These are phyloP conservation scores for Danaus plexippus DNA, from an alignment of 1,140 invertebrate species.

Conservation along the genomic window DNA sequence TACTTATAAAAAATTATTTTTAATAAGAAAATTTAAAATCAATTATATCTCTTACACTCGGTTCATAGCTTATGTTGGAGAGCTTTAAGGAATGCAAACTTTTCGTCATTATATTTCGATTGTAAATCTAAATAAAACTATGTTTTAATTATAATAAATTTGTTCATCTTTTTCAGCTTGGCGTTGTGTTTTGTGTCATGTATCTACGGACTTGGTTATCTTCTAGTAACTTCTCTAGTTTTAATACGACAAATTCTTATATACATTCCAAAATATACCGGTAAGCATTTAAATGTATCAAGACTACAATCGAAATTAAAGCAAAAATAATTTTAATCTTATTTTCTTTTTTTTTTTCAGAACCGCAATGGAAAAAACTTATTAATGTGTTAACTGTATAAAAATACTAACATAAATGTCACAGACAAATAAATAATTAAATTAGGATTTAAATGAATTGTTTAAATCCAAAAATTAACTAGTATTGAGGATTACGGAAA, in stretches of 20 bases:
- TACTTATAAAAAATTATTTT: too few species aligned
- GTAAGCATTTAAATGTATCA: constrained; percentile 31
- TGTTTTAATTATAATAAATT: constrained; percentile 6
- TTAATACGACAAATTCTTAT: constrained; percentile 48
- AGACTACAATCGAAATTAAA: too few species aligned
- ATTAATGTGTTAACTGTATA: constrained; percentile 37
- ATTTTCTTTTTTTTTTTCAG: constrained; percentile 31
- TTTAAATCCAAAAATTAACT: too few species aligned
- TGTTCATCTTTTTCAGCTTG: constrained; percentile 33
- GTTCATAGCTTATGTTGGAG: too few species aligned
- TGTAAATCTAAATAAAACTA: constrained; percentile 1
- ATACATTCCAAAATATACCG: constrained; percentile 54
- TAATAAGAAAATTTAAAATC: too few species aligned
- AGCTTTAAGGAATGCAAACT: too few species aligned
- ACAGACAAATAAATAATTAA: too few species aligned
- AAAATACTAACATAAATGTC: neutral
- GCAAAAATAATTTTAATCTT: neutral
- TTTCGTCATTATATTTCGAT: neutral
- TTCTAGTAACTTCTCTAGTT: constrained; percentile 39
- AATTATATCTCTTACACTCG: too few species aligned
- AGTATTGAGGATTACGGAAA: too few species aligned
- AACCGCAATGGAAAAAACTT: constrained; percentile 42
- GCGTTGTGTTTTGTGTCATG: constrained; percentile 48
- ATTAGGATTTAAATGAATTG: too few species aligned
- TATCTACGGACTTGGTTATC: constrained; percentile 51